A percentile compares a stretch with the other conserved stretches of the same genome.
These are phyloP conservation scores for Ceratoteleas bidentatus DNA, from an alignment of 1,140 invertebrate genomes.

Conservation along the genomic window DNA sequence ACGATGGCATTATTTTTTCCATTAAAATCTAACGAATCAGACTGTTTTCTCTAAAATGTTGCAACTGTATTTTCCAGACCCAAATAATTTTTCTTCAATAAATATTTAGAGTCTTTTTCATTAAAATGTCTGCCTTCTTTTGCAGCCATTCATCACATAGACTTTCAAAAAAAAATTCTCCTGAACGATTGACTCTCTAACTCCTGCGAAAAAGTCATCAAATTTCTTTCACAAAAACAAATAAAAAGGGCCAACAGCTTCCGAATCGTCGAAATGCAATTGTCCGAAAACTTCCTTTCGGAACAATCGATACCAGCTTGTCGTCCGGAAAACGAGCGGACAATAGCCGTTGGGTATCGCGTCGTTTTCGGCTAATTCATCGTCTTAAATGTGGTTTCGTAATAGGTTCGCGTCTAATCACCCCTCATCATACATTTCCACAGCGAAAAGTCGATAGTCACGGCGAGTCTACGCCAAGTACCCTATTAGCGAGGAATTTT, in stretches of 20 bases:
- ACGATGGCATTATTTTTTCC: too few relatives aligned
- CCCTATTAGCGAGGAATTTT: conserved; percentile 76
- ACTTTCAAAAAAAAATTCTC: too few relatives aligned
- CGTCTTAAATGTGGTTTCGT: conserved; percentile 36
- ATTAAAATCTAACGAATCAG: too few relatives aligned
- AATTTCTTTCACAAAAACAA: too few relatives aligned
- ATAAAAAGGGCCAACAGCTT: too few relatives aligned
- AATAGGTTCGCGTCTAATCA: conserved; percentile 59
- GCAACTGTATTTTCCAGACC: too few relatives aligned
- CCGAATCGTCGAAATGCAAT: conserved; percentile 17
- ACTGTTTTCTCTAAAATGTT: too few relatives aligned
- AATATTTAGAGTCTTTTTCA: too few relatives aligned
- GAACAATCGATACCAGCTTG: conserved; percentile 27
- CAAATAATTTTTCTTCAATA: too few relatives aligned
- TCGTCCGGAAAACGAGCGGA: conserved; percentile 3
- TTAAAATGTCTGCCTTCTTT: too few relatives aligned
- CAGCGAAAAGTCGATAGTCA: conserved; percentile 65
- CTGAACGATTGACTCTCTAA: too few relatives aligned
- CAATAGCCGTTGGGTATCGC: conserved; percentile 31
- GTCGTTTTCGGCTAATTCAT: conserved; percentile 49
- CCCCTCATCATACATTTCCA: conserved; percentile 48
- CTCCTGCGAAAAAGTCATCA: too few relatives aligned
- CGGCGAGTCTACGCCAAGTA: conserved; percentile 62
- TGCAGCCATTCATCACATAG: not conserved
- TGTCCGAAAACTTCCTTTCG: not conserved